Percentiles rank a stretch among this genome's conserved stretches.
Evolutionary conservation across 1,140 invertebrate species (phyloP).

Genomic region (Nasonia longicornis): DNA sequence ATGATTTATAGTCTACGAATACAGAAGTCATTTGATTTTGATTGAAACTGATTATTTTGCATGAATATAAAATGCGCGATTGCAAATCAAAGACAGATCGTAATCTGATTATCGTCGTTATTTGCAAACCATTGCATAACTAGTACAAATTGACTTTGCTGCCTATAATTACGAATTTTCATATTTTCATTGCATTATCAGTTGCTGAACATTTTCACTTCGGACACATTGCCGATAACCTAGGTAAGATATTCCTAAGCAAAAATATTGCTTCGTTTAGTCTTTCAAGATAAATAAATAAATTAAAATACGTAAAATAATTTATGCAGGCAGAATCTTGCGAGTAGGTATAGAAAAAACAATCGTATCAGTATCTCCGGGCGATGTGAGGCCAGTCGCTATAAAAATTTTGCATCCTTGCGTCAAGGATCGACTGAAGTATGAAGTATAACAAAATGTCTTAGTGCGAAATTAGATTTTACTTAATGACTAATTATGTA

Average conservation of each 20-base stretch:
- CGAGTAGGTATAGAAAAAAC: not conserved
- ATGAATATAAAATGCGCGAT: too few relatives aligned
- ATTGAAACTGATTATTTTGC: too few relatives aligned
- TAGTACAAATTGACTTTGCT: not conserved
- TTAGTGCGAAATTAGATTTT: constrained; percentile 13
- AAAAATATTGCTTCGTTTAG: not conserved
- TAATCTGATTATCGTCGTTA: too few relatives aligned
- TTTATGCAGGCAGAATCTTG: not conserved
- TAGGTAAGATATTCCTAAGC: constrained; percentile 41
- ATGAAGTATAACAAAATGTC: constrained; percentile 14
- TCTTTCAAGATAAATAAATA: not conserved
- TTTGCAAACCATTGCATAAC: too few relatives aligned
- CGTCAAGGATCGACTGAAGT: constrained; percentile 58
- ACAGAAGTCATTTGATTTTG: too few relatives aligned
- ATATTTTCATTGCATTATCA: constrained; percentile 35
- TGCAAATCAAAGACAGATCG: too few relatives aligned
- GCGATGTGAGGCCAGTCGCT: constrained; percentile 57
- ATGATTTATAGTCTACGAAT: not conserved
- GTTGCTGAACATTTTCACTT: constrained; percentile 48
- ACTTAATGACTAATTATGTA: constrained; percentile 20
- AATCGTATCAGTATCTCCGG: not conserved
- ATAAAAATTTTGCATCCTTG: constrained; percentile 69
- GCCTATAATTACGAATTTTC: not conserved
- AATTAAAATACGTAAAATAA: not conserved
- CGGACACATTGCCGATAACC: constrained; percentile 29